Evolutionary conservation across 2,113 vertebrate genomes (phyloP), one percentile per base, ranked within the genome.

Genomic region (Lepus americanus): DNA sequence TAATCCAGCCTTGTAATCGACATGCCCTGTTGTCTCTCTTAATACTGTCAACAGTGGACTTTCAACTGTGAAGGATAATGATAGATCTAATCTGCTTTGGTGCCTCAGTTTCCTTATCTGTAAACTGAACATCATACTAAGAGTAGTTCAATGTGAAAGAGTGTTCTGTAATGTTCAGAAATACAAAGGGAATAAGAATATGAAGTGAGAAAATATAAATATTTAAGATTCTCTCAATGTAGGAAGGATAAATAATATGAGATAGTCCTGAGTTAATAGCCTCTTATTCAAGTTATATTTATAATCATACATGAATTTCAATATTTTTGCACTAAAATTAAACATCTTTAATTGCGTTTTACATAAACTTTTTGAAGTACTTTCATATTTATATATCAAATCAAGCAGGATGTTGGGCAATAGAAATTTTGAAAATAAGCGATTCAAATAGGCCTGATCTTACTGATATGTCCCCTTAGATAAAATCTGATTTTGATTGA

Each of bases 21-120:
- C 49, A 66, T 13, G 51, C 36, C 69, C 33, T 95, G 67, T 31
- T 59, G 31, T 70, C 78, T 86, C 93, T 96, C 95, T 97, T 72
- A 44, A 36, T 73, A 83, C 72, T 97, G 94, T 97, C 95, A 97
- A 74, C 96, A 96, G 92, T 36, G 44, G 66, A 55, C 85, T 87
- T 74, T 73, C 88, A 93, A 91, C 82, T 69, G 78, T 95, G 95
- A 97, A 69, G 83, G 33, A 39, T 11, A 85, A 49, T 61, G 81
- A 82, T 63, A 36, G 69, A 81, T 69, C 59, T 39, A 51, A 59
- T 92, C 76, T 83, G 10, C 80, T 79, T 78, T 33, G 39, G 67
- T 96, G 95, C 96, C 95, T 97, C 96, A 95, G 95, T 97, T 97
- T 97, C 90, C 77, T 93, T 96, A 92, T 89, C 70, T 92, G 72